phyloP scores from a whole-genome alignment of 2,797 vertebrate species.

The Melanotaenia maccullochi region DNA sequence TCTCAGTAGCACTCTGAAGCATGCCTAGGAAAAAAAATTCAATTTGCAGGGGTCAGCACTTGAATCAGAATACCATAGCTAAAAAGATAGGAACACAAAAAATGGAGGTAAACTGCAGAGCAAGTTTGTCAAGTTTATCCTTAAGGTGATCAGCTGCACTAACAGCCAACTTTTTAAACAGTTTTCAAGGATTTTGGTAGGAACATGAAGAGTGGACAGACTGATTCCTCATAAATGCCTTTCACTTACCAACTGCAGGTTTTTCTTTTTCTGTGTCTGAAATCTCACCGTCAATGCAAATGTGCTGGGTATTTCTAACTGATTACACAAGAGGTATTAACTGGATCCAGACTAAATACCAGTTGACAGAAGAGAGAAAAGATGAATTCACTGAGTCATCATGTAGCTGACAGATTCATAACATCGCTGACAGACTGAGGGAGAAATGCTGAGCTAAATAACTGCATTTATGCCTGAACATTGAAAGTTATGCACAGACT shows the following conservation, averaged over 20 bases:
- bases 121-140: too few relatives aligned
- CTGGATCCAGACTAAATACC: conserved; percentile 23
- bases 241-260: background rate
- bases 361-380: conserved; percentile 33
- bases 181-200: background rate
- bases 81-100: too few relatives aligned
- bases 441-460: conserved; percentile 2
- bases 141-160: too few relatives aligned
- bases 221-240: background rate
- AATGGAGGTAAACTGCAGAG: too few relatives aligned
- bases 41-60: too few relatives aligned
- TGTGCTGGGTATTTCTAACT: background rate
- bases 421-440: conserved; percentile 15
- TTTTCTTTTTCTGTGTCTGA: conserved; percentile 8
- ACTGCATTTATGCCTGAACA: conserved; percentile 1
- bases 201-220: background rate
- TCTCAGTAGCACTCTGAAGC: too few relatives aligned
- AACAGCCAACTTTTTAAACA: too few relatives aligned
- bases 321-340: conserved; percentile 5
- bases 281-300: conserved; percentile 4
- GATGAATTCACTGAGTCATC: conserved; percentile 29
- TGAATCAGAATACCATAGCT: too few relatives aligned
- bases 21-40: too few relatives aligned
- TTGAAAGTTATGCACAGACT: too few relatives aligned
- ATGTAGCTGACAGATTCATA: conserved; percentile 22